Evolutionary conservation across 2,888 invertebrate species (phyloP), one percentile per base, ranked within the genome.

Genomic region (Nipponacmea schrenckii): DNA sequence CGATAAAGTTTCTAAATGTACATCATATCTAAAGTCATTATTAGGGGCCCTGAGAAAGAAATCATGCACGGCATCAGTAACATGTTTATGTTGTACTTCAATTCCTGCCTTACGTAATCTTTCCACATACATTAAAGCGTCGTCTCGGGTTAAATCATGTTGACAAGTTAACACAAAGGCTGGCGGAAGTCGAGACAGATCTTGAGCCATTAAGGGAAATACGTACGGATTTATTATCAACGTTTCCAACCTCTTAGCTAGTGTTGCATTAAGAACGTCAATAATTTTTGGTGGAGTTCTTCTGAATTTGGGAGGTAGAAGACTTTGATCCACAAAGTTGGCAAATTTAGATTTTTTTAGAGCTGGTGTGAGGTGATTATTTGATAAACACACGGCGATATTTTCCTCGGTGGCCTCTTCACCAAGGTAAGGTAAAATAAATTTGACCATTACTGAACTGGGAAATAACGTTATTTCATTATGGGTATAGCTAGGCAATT

Each of bases 61-160:
- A 39, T 39, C 39, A 39, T 39, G 39, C 39, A 39, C 39, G 4
- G 39, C 39, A 39, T 39, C 39, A 39, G 39, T 39, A 39, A 39
- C 39, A 39, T 39, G 39, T 39, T 39, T 39, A 39, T 39, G 39
- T 7, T 39, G 39, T 39, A 83, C 83, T 3, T 77, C 73, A 12
- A 85, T 84, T 0, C 83, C 83, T 5, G 74, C 77, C 20, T 75
- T 77, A 67, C 76, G 67, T 67, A 88, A 75, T 70, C 87, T 68
- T 26, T 81, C 71, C 0, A 81, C 85, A 74, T 86, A 89, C 73
- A 89, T 77, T 5, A 84, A 69, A 12, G 82, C 83, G 48, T 89
- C 89, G 72, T 89, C 88, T 5, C 88, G 70, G 0, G 88, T 79
- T 8, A 87, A 80, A 72, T 89, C 89, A 73, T 83, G 86, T 68